phyloP scores from a whole-genome alignment of 1,140 invertebrate species.

The Penaeus vannamei region DNA sequence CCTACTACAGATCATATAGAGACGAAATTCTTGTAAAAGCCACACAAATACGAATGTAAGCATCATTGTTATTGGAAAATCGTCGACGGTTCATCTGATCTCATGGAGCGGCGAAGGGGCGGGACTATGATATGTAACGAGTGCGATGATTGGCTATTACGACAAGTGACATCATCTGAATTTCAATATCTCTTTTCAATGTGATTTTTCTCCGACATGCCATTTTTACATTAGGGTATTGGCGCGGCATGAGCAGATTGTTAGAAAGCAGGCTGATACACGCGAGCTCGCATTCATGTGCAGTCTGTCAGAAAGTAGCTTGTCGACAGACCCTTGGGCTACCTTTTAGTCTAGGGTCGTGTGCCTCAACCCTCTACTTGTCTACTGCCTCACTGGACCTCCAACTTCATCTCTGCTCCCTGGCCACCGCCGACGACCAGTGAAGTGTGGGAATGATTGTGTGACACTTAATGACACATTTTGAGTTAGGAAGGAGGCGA shows the following conservation, averaged over 20 bases:
- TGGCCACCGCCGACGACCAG: slow-evolving; percentile 61
- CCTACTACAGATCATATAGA: too few relatives aligned
- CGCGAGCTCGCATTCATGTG: slow-evolving; percentile 66
- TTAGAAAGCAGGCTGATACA: slow-evolving; percentile 64
- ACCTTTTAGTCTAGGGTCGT: slow-evolving; percentile 58
- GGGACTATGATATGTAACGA: slow-evolving; percentile 64
- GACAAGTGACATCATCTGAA: slow-evolving; percentile 67
- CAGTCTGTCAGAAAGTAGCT: slow-evolving; percentile 67
- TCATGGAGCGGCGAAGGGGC: slow-evolving; percentile 59
- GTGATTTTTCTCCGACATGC: slow-evolving; percentile 67
- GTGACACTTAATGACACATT: slow-evolving; percentile 62
- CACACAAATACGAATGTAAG: background rate
- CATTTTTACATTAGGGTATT: slow-evolving; percentile 67
- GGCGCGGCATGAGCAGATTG: slow-evolving; percentile 67
- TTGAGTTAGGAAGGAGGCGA: slow-evolving; percentile 33
- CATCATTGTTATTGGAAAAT: slow-evolving; percentile 48
- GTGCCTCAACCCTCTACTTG: slow-evolving; percentile 38
- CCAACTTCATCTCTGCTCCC: slow-evolving; percentile 52
- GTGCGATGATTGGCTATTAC: slow-evolving; percentile 64
- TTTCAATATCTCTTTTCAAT: slow-evolving; percentile 68
- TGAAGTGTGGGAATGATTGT: slow-evolving; percentile 58
- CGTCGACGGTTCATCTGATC: slow-evolving; percentile 55
- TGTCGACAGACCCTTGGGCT: slow-evolving; percentile 63
- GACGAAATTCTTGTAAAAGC: too few relatives aligned
- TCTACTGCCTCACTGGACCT: background rate